A percentile compares a stretch with the other conserved stretches of the same genome.
These are phyloP conservation scores for Tineola bisselliella DNA, from an alignment of 2,888 invertebrate genomes.

Conservation along the genomic window DNA sequence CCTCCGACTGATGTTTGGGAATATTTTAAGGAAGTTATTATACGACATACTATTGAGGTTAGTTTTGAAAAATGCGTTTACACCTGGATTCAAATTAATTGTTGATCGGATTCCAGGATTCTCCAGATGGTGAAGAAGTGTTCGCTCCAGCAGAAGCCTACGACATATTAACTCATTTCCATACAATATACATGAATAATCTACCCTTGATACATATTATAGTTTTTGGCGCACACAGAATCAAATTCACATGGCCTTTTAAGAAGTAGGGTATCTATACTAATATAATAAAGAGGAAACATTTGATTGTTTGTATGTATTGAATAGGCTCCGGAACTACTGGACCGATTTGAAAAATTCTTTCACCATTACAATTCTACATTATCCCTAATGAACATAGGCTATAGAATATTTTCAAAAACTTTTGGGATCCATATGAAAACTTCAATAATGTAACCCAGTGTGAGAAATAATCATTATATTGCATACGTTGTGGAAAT, in stretches of 20 bases:
- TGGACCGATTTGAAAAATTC: no score
- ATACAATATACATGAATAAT: conserved; percentile 46
- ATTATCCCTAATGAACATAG: no score
- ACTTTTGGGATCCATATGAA: no score
- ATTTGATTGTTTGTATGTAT: no score
- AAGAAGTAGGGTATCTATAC: conserved; percentile 24
- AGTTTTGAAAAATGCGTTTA: not conserved
- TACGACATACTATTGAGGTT: conserved; percentile 51
- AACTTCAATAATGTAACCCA: no score
- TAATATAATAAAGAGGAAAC: no score
- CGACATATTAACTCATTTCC: conserved; percentile 54
- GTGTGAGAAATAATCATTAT: no score
- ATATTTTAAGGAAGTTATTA: conserved; percentile 49
- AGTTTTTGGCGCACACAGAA: conserved; percentile 39
- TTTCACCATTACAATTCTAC: no score
- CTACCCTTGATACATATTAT: conserved; percentile 49
- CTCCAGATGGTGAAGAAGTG: conserved; percentile 45
- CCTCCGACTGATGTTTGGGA: conserved; percentile 38
- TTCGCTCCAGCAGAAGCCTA: conserved; percentile 49
- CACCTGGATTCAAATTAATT: not conserved
- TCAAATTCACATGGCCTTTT: conserved; percentile 49
- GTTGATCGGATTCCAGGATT: conserved; percentile 31
- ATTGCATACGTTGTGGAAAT: no score
- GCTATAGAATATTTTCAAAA: no score
- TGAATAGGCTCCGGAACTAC: no score